Base-by-base conservation (phyloP, 2,888 invertebrate genomes). In the Eristalinus sepulchralis region DNA sequence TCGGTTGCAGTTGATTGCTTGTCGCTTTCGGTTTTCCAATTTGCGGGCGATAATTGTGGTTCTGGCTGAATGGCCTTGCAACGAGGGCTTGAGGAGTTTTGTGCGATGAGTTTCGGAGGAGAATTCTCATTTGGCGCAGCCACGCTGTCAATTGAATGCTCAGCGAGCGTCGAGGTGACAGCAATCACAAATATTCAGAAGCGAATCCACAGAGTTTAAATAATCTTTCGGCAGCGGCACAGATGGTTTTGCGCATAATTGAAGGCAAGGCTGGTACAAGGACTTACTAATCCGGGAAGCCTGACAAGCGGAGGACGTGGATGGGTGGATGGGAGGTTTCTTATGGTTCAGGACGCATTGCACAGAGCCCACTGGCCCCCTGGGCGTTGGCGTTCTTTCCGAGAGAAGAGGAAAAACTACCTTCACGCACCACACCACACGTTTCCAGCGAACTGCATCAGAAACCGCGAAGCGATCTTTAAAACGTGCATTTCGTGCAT, bases 1-100 rank as follows among this genome's bases (percentile, higher is more conserved):
- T 33, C 47, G 47, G 47, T 47, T 47, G 47, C 47, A 67, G 31
- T 67, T 62, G 47, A 76, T 67, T 76, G 67, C 39, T 60, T 67
- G 66, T 66, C 59, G 53, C 39, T 73, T 63, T 55, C 27, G 10
- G 53, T 20, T 53, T 72, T 24, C 33, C 22, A 47, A 47, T 47
- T 47, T 17, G 47, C 17, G 17, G 47, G 17, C 47, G 47, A 47
- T 47, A 47, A 47, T 47, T 47, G 47, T 47, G 17, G 47, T 47
- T 47, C 27, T 47, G n/a, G 47, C 47, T n/a, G 47, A 17, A 47
- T 47, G 47, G 17, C 17, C 47, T 47, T 47, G 47, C 47, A n/a
- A 13, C 6, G 39, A 39, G 39, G 0, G 13, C n/a, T n/a, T 6
- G 39, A n/a, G 17, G 2, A 47, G 17, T 47, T 47, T n/a, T 17